A percentile compares a stretch with the other conserved stretches of the same genome.
Evolutionary conservation across 2,113 vertebrate genomes (phyloP).

Genomic region (Macrotis lagotis): DNA sequence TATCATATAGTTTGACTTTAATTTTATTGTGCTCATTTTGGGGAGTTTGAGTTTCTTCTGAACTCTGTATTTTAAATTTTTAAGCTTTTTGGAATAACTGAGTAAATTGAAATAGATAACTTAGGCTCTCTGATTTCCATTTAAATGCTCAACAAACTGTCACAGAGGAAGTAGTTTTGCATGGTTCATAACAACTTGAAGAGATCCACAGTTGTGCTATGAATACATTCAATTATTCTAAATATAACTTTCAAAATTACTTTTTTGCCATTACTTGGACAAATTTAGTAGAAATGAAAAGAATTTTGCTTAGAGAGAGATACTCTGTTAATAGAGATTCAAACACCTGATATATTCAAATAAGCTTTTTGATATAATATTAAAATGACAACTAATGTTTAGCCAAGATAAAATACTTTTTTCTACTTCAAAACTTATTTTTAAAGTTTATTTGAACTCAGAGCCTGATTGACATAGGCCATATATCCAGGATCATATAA

Average conservation of each 20-base stretch:
- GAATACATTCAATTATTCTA: slow-evolving; percentile 80
- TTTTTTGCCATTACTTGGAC: slow-evolving; percentile 71
- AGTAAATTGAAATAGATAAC: slow-evolving; percentile 79
- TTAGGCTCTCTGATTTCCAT: slow-evolving; percentile 73
- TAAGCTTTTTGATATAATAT: slow-evolving; percentile 8
- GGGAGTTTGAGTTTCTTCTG: slow-evolving; percentile 22
- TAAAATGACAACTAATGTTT: slow-evolving; percentile 40
- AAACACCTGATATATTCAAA: slow-evolving; percentile 68
- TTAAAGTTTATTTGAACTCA: not conserved
- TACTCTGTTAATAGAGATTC: slow-evolving; percentile 68
- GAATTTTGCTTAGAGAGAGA: slow-evolving; percentile 64
- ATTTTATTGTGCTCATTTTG: slow-evolving; percentile 40
- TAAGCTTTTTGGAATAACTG: slow-evolving; percentile 45
- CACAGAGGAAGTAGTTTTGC: slow-evolving; percentile 67
- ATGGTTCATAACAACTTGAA: slow-evolving; percentile 77
- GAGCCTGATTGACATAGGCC: not conserved
- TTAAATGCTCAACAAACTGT: slow-evolving; percentile 79
- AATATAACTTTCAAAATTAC: slow-evolving; percentile 79
- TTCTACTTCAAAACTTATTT: not conserved
- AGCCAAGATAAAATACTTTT: slow-evolving; percentile 32
- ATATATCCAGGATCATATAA: not conserved
- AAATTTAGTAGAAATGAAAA: slow-evolving; percentile 60
- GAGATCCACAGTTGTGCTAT: slow-evolving; percentile 75
- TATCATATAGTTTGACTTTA: slow-evolving; percentile 16
- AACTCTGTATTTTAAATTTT: slow-evolving; percentile 45